Evolutionary conservation across 2,113 vertebrate genomes (phyloP).

Genomic region (Python bivittatus): DNA sequence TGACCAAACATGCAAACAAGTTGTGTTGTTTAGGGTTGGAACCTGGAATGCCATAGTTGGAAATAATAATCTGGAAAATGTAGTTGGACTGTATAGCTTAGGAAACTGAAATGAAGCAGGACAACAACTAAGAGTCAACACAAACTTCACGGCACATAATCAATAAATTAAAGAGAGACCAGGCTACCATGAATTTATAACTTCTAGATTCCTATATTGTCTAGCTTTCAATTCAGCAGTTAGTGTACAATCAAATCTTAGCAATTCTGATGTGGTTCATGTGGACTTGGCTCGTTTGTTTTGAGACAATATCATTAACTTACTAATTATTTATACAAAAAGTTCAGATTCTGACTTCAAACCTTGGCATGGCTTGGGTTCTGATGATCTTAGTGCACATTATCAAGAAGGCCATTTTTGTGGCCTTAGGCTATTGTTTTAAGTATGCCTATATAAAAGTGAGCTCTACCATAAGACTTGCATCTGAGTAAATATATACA

Average conservation of each 20-base stretch:
- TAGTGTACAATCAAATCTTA: background rate
- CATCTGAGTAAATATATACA: background rate
- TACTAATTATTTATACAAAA: background rate
- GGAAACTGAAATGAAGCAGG: background rate
- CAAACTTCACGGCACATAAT: background rate
- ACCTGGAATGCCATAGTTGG: background rate
- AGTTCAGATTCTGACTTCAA: background rate
- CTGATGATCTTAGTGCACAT: background rate
- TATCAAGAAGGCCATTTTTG: background rate
- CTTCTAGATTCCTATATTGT: background rate
- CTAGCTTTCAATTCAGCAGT: background rate
- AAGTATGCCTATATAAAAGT: background rate
- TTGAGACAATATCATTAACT: background rate
- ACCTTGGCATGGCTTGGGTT: background rate
- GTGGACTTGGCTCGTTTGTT: background rate
- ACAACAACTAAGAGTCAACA: background rate
- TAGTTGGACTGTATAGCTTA: background rate
- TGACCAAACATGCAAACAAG: background rate
- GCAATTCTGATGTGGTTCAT: background rate
- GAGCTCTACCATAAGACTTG: background rate
- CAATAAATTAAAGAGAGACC: background rate
- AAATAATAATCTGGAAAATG: background rate
- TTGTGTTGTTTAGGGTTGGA: background rate
- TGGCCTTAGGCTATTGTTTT: background rate
- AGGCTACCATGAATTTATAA: background rate